Evolutionary conservation across 2,113 vertebrate genomes (phyloP).

Genomic region (Takifugu flavidus): DNA sequence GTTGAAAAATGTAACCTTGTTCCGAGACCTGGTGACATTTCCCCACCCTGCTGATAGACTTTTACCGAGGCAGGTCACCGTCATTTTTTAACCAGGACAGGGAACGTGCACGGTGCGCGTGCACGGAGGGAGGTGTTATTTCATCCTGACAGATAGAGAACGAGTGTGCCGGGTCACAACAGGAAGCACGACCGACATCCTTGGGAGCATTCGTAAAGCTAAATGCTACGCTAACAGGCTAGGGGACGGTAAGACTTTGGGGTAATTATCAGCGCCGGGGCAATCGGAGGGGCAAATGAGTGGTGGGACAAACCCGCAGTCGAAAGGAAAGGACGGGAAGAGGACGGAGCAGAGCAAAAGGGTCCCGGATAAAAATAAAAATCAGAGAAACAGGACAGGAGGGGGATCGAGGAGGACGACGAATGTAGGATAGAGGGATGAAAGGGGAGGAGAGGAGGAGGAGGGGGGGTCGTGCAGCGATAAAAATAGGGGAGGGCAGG

Average conservation of each 20-base stretch:
- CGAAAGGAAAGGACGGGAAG: constrained; percentile 31
- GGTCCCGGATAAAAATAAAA: constrained; percentile 62
- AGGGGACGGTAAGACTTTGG: not conserved
- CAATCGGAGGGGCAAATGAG: not conserved
- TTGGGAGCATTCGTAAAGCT: too few species aligned
- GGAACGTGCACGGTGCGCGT: too few species aligned
- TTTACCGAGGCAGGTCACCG: constrained; percentile 56
- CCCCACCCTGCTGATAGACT: constrained; percentile 54
- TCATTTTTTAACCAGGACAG: constrained; percentile 50
- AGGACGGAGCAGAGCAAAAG: constrained; percentile 38
- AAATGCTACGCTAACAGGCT: too few species aligned
- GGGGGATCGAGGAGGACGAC: constrained; percentile 38
- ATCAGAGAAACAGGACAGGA: constrained; percentile 52
- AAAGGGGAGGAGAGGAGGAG: constrained; percentile 51
- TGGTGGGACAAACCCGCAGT: not conserved
- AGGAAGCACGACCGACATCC: not conserved
- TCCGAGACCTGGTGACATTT: constrained; percentile 66
- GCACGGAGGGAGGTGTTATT: too few species aligned
- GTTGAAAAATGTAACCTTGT: constrained; percentile 70
- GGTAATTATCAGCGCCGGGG: too few species aligned
- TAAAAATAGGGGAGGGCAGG: constrained; percentile 66
- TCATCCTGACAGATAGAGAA: constrained; percentile 20
- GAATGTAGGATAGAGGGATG: constrained; percentile 60
- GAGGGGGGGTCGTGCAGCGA: constrained; percentile 47
- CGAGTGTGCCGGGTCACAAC: constrained; percentile 11